phyloP scores from a whole-genome alignment of 2,888 invertebrate genomes.

The Agriopis aurantiaria region DNA sequence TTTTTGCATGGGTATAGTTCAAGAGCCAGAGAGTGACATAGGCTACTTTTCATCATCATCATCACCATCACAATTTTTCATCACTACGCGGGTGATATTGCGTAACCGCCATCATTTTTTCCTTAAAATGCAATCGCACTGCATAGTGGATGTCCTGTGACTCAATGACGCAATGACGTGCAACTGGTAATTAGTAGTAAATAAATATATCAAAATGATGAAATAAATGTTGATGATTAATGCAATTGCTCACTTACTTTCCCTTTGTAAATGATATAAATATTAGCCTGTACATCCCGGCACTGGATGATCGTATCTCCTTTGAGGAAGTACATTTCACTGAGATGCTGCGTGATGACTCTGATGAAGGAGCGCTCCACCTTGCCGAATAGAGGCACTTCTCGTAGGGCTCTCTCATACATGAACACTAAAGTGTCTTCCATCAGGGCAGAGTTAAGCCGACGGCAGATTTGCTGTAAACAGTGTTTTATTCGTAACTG shows the following conservation, averaged over 20 bases:
- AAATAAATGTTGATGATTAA: neutral
- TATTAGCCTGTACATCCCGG: constrained; percentile 77
- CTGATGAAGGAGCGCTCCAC: constrained; percentile 84
- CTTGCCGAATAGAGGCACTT: constrained; percentile 84
- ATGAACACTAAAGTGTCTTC: constrained; percentile 84
- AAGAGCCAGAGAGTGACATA: too few relatives aligned
- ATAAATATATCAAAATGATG: too few relatives aligned
- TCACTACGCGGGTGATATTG: too few relatives aligned
- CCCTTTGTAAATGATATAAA: constrained; percentile 83
- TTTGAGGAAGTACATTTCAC: constrained; percentile 82
- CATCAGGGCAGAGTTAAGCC: constrained; percentile 82
- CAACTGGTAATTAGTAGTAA: too few relatives aligned
- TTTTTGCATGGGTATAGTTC: too few relatives aligned
- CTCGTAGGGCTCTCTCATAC: constrained; percentile 81
- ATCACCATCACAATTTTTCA: too few relatives aligned
- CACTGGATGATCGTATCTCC: constrained; percentile 81
- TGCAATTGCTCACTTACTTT: constrained; percentile 66
- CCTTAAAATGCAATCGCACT: too few relatives aligned
- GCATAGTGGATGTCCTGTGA: too few relatives aligned
- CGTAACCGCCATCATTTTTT: too few relatives aligned
- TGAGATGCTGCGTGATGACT: constrained; percentile 81
- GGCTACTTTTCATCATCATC: too few relatives aligned
- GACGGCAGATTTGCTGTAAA: constrained; percentile 75
- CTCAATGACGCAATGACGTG: neutral
- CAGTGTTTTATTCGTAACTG: neutral